Conservation (phyloP, 2,113 vertebrate genomes). For the Scortum barcoo region DNA sequence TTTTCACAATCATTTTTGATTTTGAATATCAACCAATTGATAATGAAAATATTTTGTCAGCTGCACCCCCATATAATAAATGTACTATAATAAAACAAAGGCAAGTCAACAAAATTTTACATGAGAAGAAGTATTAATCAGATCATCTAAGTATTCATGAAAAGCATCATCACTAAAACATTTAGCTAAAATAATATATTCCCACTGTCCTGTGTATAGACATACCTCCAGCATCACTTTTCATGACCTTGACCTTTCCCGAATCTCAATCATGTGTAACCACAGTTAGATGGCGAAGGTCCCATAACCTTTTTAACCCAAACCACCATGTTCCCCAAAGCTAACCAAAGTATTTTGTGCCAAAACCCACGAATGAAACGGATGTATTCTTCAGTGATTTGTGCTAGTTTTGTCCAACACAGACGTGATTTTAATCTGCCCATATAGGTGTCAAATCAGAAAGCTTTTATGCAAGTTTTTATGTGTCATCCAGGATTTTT, state of each 20-base stretch:
- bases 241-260: background rate
- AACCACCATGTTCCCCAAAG: background rate
- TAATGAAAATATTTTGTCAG: no score
- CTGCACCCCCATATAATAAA: no score
- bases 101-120: no score
- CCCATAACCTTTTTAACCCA: background rate
- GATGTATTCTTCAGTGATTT: no score
- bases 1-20: no score
- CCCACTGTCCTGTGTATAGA: background rate
- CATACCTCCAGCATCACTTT: background rate
- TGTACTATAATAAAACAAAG: background rate
- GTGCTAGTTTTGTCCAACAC: background rate
- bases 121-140: background rate
- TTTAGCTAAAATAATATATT: background rate
- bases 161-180: background rate
- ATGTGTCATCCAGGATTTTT: no score
- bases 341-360: background rate
- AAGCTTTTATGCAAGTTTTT: no score
- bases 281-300: background rate
- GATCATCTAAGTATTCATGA: background rate
- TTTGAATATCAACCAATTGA: background rate
- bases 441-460: no score
- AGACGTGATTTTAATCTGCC: no score
- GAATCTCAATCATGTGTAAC: background rate
- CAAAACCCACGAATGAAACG: no score